Conservation (phyloP, 2,888 invertebrate species). For the Lasiommata megera region DNA sequence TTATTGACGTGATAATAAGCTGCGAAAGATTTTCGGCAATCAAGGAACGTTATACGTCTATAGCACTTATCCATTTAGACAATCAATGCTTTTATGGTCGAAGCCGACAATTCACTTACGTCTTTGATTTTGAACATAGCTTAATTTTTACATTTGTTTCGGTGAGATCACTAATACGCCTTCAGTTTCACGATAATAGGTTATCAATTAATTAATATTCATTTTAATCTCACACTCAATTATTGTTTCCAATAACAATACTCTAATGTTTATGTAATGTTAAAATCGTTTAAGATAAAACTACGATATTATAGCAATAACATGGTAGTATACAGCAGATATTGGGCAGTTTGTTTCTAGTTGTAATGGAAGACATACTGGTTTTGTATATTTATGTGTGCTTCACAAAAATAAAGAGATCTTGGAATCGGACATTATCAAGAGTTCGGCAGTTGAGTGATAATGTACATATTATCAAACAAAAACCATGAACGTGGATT, state of each 20-base stretch:
- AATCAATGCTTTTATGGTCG: too few relatives aligned
- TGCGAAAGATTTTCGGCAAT: too few relatives aligned
- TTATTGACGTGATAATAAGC: too few relatives aligned
- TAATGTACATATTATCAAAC: slow-evolving; percentile 16
- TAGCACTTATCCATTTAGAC: too few relatives aligned
- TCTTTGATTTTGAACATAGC: too few relatives aligned
- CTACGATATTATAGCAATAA: background rate
- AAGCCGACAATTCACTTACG: too few relatives aligned
- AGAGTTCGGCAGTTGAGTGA: slow-evolving; percentile 17
- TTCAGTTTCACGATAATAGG: slow-evolving; percentile 24
- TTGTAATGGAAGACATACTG: slow-evolving; percentile 28
- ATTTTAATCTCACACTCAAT: background rate
- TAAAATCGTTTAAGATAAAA: slow-evolving; percentile 23
- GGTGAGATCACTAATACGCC: background rate
- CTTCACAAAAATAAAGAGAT: slow-evolving; percentile 20
- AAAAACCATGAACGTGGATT: background rate
- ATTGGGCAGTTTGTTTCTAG: slow-evolving; percentile 4
- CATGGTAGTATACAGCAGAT: background rate
- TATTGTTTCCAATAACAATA: slow-evolving; percentile 11
- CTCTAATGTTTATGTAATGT: slow-evolving; percentile 30
- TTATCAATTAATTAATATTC: slow-evolving; percentile 51
- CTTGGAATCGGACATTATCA: slow-evolving; percentile 12
- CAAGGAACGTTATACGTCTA: too few relatives aligned
- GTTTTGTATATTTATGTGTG: slow-evolving; percentile 23
- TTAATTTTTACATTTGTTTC: too few relatives aligned